Evolutionary conservation across 2,888 invertebrate species (phyloP).

Genomic region (Hirtodrosophila trivittata): DNA sequence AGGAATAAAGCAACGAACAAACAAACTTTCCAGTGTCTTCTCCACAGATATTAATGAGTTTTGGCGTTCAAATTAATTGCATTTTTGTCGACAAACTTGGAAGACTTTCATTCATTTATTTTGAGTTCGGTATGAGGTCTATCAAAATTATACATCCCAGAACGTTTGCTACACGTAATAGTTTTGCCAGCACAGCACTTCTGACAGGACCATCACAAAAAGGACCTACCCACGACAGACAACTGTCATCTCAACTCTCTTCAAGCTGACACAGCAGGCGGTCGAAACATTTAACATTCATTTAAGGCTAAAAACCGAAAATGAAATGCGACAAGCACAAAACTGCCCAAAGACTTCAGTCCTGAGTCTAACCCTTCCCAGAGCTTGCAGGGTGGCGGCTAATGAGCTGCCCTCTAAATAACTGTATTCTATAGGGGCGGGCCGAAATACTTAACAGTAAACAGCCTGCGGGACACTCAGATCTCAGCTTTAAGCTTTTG

Average conservation of each 20-base stretch:
- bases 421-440: slow-evolving; percentile 36
- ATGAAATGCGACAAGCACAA: slow-evolving; percentile 56
- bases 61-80: slow-evolving; percentile 77
- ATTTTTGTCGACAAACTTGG: slow-evolving; percentile 53
- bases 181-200: slow-evolving; percentile 45
- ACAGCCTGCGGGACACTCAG: slow-evolving; percentile 13
- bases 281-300: slow-evolving; percentile 54
- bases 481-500: slow-evolving; percentile 21
- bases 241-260: slow-evolving; percentile 47
- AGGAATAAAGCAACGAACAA: slow-evolving; percentile 19
- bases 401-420: slow-evolving; percentile 66
- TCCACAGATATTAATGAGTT: slow-evolving; percentile 74
- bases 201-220: slow-evolving; percentile 4
- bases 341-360: slow-evolving; percentile 12
- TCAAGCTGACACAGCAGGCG: slow-evolving; percentile 65
- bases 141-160: slow-evolving; percentile 43
- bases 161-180: slow-evolving; percentile 33
- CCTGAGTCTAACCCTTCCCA: slow-evolving; percentile 31
- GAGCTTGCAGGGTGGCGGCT: slow-evolving; percentile 33
- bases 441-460: slow-evolving; percentile 42
- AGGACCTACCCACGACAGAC: slow-evolving; percentile 15
- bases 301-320: slow-evolving; percentile 59
- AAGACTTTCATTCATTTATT: slow-evolving; percentile 49
- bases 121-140: slow-evolving; percentile 33
- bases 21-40: slow-evolving; percentile 64